Conservation (phyloP, 2,888 invertebrate species). For the Protodeltote pygarga region DNA sequence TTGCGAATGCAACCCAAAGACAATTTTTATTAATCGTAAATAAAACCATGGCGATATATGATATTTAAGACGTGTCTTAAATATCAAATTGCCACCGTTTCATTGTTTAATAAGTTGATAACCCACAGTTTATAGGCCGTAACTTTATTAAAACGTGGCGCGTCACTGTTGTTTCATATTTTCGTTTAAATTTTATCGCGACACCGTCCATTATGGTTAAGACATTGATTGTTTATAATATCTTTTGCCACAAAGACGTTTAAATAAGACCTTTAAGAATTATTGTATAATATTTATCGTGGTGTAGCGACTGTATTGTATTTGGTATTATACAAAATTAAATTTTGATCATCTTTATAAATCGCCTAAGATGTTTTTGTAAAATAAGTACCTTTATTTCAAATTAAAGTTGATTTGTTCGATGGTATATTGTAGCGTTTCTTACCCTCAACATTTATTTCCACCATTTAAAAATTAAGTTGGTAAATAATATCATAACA, state of each 20-base stretch:
- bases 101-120: slow-evolving; percentile 45
- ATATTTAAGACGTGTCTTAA: slow-evolving; percentile 3
- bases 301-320: too few species aligned
- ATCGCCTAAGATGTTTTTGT: too few species aligned
- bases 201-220: slow-evolving; percentile 37
- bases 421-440: too few species aligned
- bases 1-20: neutral
- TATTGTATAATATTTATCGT: slow-evolving; percentile 16
- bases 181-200: slow-evolving; percentile 36
- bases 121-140: slow-evolving; percentile 39
- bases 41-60: too few species aligned
- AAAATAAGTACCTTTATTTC: too few species aligned
- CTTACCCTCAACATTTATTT: too few species aligned
- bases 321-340: too few species aligned
- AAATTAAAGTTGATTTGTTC: too few species aligned
- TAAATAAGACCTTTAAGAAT: slow-evolving; percentile 27
- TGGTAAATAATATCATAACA: too few species aligned
- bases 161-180: slow-evolving; percentile 39
- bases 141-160: slow-evolving; percentile 46
- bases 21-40: neutral
- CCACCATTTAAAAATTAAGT: too few species aligned
- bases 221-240: slow-evolving; percentile 46
- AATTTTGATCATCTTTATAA: too few species aligned
- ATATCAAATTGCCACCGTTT: slow-evolving; percentile 19
- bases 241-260: slow-evolving; percentile 20